phyloP scores from a whole-genome alignment of 1,140 invertebrate species.

The Drosophila arawakana region DNA sequence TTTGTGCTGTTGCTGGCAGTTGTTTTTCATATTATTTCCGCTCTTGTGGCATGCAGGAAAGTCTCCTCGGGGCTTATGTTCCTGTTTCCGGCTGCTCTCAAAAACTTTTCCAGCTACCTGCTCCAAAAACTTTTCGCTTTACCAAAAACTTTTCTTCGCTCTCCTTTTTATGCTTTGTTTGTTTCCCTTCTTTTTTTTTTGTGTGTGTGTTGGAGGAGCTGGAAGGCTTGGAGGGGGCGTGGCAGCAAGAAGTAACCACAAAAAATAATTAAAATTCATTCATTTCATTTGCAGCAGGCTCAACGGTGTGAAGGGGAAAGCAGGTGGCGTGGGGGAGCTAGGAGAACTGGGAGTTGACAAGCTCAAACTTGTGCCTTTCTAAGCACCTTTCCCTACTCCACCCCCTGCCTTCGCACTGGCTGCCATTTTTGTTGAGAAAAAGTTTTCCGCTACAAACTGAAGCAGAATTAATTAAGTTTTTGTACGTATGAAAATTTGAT shows the following conservation, averaged over 20 bases:
- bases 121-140: constrained; percentile 50
- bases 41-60: constrained; percentile 36
- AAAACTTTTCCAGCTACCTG: constrained; percentile 49
- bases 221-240: background rate
- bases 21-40: constrained; percentile 49
- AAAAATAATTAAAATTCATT: constrained; percentile 82
- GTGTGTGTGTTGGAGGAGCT: background rate
- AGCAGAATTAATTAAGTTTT: constrained; percentile 82
- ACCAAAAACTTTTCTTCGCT: constrained; percentile 46
- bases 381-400: background rate
- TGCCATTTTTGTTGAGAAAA: constrained; percentile 58
- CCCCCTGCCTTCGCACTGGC: background rate
- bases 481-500: constrained; percentile 78
- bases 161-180: constrained; percentile 1
- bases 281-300: constrained; percentile 68
- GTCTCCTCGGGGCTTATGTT: constrained; percentile 36
- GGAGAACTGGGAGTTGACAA: constrained; percentile 12
- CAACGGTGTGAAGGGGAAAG: background rate
- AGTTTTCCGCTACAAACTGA: constrained; percentile 77
- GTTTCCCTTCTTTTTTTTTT: background rate
- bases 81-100: constrained; percentile 41
- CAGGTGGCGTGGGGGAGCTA: no score
- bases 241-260: constrained; percentile 27
- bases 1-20: constrained; percentile 1
- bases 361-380: constrained; percentile 29